These are phyloP conservation scores for Scaptomyza montana DNA, from an alignment of 1,140 invertebrate genomes.

Conservation along the genomic window DNA sequence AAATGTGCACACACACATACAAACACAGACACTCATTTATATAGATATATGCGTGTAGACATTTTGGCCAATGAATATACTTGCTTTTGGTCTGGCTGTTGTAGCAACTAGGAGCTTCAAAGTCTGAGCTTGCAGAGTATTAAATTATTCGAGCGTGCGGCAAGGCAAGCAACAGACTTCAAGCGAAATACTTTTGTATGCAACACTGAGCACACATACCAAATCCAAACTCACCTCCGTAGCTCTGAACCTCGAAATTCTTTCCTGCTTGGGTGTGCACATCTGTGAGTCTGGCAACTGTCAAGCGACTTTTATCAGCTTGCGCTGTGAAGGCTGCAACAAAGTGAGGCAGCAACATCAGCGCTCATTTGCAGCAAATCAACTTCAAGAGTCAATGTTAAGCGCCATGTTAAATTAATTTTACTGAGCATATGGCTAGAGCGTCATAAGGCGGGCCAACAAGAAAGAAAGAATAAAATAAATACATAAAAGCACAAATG, in stretches of 20 bases:
- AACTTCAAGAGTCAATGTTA: slow-evolving; percentile 60
- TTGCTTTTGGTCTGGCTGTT: slow-evolving; percentile 37
- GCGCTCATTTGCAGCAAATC: slow-evolving; percentile 67
- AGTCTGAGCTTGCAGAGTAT: slow-evolving; percentile 39
- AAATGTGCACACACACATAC: slow-evolving; percentile 54
- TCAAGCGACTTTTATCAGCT: slow-evolving; percentile 49
- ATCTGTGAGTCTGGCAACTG: slow-evolving; percentile 31
- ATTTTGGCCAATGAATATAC: slow-evolving; percentile 52
- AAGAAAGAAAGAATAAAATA: neutral
- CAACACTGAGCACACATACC: slow-evolving; percentile 68
- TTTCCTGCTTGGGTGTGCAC: neutral
- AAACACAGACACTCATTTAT: slow-evolving; percentile 22
- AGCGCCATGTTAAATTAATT: slow-evolving; percentile 72
- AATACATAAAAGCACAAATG: neutral
- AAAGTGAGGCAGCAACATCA: slow-evolving; percentile 46
- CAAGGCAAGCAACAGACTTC: slow-evolving; percentile 50
- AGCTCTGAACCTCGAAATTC: neutral
- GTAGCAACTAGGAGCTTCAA: slow-evolving; percentile 12
- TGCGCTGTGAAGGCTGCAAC: slow-evolving; percentile 30
- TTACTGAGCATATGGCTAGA: slow-evolving; percentile 50
- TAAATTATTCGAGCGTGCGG: slow-evolving; percentile 80
- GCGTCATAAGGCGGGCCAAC: slow-evolving; percentile 16
- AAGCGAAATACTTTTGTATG: slow-evolving; percentile 71
- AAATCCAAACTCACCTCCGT: slow-evolving; percentile 32
- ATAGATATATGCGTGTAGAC: slow-evolving; percentile 9